Conservation (phyloP, 2,888 invertebrate genomes). For the Lepetodrilus schrolli region DNA sequence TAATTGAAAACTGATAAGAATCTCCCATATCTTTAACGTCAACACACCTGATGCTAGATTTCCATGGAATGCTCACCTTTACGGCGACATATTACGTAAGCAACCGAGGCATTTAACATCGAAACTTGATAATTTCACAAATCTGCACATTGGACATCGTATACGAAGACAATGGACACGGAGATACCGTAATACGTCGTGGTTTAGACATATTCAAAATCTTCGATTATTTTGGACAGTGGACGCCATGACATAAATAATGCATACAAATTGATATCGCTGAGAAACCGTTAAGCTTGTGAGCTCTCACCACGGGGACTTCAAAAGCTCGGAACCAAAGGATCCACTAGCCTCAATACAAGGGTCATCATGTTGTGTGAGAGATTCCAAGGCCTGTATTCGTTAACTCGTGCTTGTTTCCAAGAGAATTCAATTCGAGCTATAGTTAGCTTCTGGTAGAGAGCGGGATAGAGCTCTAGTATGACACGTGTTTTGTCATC, state of each 20-base stretch:
- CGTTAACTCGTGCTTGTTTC: neutral
- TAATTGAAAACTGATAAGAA: too few species aligned
- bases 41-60: too few species aligned
- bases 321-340: constrained; percentile 6
- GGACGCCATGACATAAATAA: constrained; percentile 12
- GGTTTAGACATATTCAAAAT: neutral
- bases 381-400: neutral
- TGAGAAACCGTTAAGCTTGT: neutral
- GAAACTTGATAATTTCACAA: neutral
- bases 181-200: constrained; percentile 9
- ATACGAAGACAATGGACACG: neutral
- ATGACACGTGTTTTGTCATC: too few species aligned
- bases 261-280: constrained; percentile 26
- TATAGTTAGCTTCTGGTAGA: too few species aligned
- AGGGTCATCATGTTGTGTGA: neutral
- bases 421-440: neutral
- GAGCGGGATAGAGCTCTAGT: too few species aligned
- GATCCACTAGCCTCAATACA: neutral
- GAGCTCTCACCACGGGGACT: neutral
- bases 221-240: constrained; percentile 19
- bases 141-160: neutral
- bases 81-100: too few species aligned
- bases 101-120: constrained; percentile 2
- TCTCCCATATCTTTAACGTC: too few species aligned
- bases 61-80: too few species aligned